phyloP scores from a whole-genome alignment of 92 coral and sea anemone species.

The Paramuricea clavata region DNA sequence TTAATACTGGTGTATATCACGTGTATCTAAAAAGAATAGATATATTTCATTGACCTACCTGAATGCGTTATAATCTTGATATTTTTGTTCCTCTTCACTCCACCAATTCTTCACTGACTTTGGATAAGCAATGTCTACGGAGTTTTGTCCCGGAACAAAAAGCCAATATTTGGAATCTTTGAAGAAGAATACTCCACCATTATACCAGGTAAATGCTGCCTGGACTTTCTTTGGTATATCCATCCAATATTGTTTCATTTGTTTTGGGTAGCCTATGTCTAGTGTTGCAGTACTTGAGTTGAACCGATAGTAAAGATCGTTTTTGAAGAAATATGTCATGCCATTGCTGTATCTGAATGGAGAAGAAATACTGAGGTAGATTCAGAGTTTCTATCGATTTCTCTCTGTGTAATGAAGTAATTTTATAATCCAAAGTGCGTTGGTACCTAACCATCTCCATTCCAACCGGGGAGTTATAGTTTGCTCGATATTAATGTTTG shows the following conservation, averaged over 20 bases:
- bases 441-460: too few species aligned
- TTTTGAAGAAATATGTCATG: constrained; percentile 85
- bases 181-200: constrained; percentile 9
- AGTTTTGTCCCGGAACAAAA: background rate
- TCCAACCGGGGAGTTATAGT: too few species aligned
- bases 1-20: too few species aligned
- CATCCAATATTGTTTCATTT: constrained; percentile 75
- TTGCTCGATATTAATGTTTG: too few species aligned
- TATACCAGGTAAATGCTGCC: constrained; percentile 71
- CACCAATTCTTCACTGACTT: background rate
- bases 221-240: constrained; percentile 78
- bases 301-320: constrained; percentile 76
- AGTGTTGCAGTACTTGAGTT: constrained; percentile 73
- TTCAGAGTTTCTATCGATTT: too few species aligned
- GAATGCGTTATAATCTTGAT: background rate
- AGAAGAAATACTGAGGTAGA: too few species aligned
- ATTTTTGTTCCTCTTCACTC: background rate
- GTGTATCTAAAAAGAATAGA: too few species aligned
- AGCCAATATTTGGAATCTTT: background rate
- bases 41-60: background rate
- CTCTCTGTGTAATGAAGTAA: too few species aligned
- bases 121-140: background rate
- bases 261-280: constrained; percentile 80
- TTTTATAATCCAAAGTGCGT: too few species aligned
- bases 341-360: constrained; percentile 66